Base-by-base conservation (phyloP, 1,140 invertebrate species). In the Drosophila simulans region DNA sequence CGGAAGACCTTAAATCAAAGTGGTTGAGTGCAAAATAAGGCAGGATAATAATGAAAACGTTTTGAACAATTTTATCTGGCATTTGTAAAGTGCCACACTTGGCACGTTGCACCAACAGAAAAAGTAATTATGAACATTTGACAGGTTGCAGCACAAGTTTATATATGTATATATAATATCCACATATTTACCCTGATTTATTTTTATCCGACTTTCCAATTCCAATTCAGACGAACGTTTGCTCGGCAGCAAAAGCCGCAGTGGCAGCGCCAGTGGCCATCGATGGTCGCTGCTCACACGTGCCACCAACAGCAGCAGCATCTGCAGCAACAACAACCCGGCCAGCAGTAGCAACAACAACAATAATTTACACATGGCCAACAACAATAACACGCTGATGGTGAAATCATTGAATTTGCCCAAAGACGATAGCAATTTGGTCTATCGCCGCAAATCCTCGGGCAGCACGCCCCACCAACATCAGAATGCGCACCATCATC, bases 391-490 rank as follows among this genome's bases (percentile, higher is more conserved):
- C n/a, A 37, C 92, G 92, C 12, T 86, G 22, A 90, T 86, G 83
- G 84, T 86, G 17, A 91, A 85, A 65, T 92, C 88, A 60, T 74
- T 92, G 64, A 90, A 91, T 82, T 65, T 91, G 39, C 90, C 90
- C 25, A 91, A 90, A 75, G 94, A 94, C 76, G 94, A 94, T 25
- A 92, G 92, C 71, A 66, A 81, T 45, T 71, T 92, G 58, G 94
- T 94, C 37, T 89, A 93, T 15, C 92, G 94, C 7, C 91, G 94
- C 4, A 94, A 94, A 84, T 94, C 94, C 7, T 94, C 94, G 17
- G 93, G 93, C 76, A 94, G 94, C 63, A 93, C 94, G 22, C 93
- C 94, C 22, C 77, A 91, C 52, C 72, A 80, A 22, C 76, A 81
- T 37, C 55, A 45, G 58, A 77, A 2, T 45, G 64, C 57, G 35